phyloP scores from a whole-genome alignment of 2,888 invertebrate genomes.

The Athrips mouffetella region DNA sequence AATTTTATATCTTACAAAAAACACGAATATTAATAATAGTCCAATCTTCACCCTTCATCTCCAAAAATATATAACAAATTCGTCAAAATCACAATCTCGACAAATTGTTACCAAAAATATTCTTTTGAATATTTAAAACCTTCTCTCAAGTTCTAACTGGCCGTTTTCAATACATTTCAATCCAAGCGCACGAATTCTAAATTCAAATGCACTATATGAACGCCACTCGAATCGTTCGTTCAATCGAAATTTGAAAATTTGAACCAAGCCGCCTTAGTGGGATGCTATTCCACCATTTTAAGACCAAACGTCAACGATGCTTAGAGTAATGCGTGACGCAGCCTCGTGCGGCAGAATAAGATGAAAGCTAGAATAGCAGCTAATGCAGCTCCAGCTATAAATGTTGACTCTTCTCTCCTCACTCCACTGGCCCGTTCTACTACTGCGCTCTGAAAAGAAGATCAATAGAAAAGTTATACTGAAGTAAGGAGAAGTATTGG shows the following conservation, averaged over 20 bases:
- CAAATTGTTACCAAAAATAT: conserved; percentile 1
- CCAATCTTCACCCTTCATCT: too few species aligned
- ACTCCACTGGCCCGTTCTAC: conserved; percentile 62
- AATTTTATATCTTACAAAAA: too few species aligned
- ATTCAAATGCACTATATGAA: conserved; percentile 15
- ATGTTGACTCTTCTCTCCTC: conserved; percentile 59
- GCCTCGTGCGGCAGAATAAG: conserved; percentile 58
- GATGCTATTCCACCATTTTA: too few species aligned
- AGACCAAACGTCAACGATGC: not conserved
- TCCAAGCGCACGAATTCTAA: conserved; percentile 3
- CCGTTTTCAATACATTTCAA: not conserved
- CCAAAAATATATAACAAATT: too few species aligned
- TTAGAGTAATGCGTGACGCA: conserved; percentile 58
- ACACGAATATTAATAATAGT: too few species aligned
- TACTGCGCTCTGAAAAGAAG: conserved; percentile 58
- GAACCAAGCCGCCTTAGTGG: not conserved
- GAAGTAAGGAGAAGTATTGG: too few species aligned
- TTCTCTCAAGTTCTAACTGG: not conserved
- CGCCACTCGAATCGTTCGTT: conserved; percentile 1
- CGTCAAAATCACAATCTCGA: too few species aligned
- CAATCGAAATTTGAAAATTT: not conserved
- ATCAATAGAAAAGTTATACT: not conserved
- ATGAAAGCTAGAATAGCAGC: conserved; percentile 65
- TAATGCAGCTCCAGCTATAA: conserved; percentile 65
- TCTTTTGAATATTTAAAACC: not conserved